These are phyloP conservation scores for Nipponacmea schrenckii DNA, from an alignment of 2,888 invertebrate species.

Conservation along the genomic window DNA sequence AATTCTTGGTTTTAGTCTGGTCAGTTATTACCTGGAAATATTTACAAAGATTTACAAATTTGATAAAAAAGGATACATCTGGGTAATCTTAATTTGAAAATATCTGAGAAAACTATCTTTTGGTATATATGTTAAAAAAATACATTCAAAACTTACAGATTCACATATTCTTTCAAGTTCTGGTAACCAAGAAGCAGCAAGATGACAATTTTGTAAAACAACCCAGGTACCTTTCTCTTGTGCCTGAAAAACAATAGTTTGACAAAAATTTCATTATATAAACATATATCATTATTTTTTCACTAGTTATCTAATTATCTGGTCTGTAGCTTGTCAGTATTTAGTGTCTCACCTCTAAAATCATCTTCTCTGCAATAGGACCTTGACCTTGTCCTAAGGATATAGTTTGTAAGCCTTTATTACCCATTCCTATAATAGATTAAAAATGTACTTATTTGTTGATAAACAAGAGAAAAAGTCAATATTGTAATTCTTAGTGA, in stretches of 20 bases:
- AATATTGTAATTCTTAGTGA: no score
- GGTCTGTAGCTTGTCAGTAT: no score
- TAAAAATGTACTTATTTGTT: no score
- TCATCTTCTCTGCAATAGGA: conserved; percentile 66
- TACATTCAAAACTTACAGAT: neutral
- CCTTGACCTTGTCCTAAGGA: conserved; percentile 68
- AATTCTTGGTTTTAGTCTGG: conserved; percentile 50
- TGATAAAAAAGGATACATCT: neutral
- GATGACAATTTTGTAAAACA: conserved; percentile 67
- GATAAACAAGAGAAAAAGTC: no score
- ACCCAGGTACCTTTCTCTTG: conserved; percentile 64
- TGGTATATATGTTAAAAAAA: no score
- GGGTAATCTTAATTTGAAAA: no score
- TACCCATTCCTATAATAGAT: conserved; percentile 41
- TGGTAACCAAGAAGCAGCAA: conserved; percentile 67
- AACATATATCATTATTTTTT: no score
- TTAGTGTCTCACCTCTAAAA: conserved; percentile 49
- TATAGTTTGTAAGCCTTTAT: conserved; percentile 61
- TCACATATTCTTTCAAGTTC: conserved; percentile 67
- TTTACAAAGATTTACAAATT: neutral
- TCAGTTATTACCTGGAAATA: conserved; percentile 60
- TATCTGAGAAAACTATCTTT: no score
- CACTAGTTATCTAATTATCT: no score
- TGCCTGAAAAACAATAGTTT: conserved; percentile 42
- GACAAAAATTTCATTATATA: no score